These are phyloP conservation scores for Sceloporus tristichus DNA, from an alignment of 2,113 vertebrate species.

Conservation along the genomic window DNA sequence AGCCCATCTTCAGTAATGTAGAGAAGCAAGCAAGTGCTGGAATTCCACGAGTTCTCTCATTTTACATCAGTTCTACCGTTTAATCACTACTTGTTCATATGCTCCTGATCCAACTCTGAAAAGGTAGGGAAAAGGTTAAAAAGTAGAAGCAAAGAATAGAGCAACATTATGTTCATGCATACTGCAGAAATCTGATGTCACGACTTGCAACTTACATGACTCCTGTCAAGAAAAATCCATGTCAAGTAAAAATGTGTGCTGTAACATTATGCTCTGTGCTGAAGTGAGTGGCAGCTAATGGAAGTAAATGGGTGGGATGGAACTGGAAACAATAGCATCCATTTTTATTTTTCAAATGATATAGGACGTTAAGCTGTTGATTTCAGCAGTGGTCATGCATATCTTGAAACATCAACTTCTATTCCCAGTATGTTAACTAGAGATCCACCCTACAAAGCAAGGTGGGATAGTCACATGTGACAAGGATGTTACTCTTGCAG, in stretches of 20 bases:
- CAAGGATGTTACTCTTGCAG: too few relatives aligned
- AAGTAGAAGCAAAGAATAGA: not conserved
- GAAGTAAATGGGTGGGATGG: not conserved
- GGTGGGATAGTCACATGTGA: too few relatives aligned
- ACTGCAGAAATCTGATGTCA: not conserved
- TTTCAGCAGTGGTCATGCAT: too few relatives aligned
- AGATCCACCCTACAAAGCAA: too few relatives aligned
- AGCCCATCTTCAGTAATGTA: constrained; percentile 39
- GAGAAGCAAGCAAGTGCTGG: constrained; percentile 27
- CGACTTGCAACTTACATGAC: not conserved
- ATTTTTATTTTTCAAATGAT: not conserved
- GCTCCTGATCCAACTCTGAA: constrained; percentile 88
- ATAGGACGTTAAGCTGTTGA: not conserved
- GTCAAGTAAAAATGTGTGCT: not conserved
- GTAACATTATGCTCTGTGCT: not conserved
- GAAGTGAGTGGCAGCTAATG: not conserved
- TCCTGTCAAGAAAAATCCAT: not conserved
- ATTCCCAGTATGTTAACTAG: not conserved
- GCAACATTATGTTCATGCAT: not conserved
- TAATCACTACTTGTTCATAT: constrained; percentile 97
- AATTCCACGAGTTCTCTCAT: constrained; percentile 10
- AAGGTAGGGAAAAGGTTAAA: constrained; percentile 19
- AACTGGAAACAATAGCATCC: not conserved
- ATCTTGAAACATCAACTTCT: not conserved
- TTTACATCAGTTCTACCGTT: constrained; percentile 78